Evolutionary conservation across 2,113 vertebrate genomes (phyloP).

Genomic region (Ifrita kowaldi): DNA sequence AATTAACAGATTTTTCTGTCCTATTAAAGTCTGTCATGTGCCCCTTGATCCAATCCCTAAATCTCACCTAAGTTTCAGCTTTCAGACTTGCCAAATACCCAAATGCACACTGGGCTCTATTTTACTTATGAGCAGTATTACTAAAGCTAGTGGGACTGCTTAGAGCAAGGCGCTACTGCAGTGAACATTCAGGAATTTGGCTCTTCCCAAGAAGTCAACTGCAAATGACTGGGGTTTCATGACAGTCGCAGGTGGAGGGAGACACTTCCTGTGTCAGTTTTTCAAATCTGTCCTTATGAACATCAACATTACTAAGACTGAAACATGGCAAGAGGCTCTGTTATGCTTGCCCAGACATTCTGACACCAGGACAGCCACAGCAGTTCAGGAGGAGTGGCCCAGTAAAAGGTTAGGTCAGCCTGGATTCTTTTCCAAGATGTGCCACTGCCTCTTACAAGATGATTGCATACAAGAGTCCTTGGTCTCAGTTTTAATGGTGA

Average conservation of each 20-base stretch:
- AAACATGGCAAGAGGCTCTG: not conserved
- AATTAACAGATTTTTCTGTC: not conserved
- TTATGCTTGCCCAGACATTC: not conserved
- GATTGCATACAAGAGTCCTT: not conserved
- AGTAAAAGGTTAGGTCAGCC: not conserved
- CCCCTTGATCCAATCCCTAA: not conserved
- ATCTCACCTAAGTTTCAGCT: not conserved
- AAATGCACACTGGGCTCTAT: not conserved
- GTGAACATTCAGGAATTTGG: not conserved
- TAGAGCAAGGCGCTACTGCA: not conserved
- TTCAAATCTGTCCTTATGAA: not conserved
- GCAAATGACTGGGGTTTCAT: not conserved
- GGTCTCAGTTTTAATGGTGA: not conserved
- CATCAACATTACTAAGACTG: not conserved
- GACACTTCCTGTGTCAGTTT: not conserved
- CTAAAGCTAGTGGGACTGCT: not conserved
- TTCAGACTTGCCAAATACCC: not conserved
- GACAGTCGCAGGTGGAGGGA: not conserved
- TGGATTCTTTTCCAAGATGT: not conserved
- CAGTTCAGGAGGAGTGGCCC: not conserved
- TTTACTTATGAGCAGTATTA: not conserved
- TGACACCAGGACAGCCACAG: not conserved
- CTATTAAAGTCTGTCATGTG: not conserved
- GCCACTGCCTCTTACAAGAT: not conserved
- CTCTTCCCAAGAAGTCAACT: not conserved